phyloP scores from a whole-genome alignment of 1,140 invertebrate species.

The Nephila pilipes region DNA sequence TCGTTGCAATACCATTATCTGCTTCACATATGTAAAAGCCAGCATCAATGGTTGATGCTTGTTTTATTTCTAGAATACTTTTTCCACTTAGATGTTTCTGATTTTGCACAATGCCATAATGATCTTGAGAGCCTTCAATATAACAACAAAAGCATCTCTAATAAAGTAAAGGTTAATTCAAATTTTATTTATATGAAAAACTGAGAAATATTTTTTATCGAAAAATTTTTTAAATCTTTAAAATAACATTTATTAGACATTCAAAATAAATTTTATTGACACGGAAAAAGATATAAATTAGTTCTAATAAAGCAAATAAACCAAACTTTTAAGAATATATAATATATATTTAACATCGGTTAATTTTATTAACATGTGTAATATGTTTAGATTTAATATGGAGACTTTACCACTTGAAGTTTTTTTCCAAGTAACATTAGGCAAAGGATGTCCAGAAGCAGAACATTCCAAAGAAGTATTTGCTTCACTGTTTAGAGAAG shows the following conservation, averaged over 20 bases:
- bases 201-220: no score
- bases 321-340: background rate
- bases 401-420: background rate
- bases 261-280: no score
- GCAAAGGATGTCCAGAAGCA: constrained; percentile 83
- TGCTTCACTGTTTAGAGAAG: constrained; percentile 81
- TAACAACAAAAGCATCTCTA: no score
- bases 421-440: constrained; percentile 83
- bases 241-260: no score
- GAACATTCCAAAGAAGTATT: constrained; percentile 81
- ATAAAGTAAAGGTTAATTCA: no score
- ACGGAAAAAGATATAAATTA: no score
- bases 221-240: no score
- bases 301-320: no score
- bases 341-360: background rate
- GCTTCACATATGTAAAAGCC: constrained; percentile 64
- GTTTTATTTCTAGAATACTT: constrained; percentile 55
- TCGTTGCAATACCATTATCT: constrained; percentile 56
- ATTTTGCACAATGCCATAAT: background rate
- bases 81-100: constrained; percentile 32
- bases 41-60: constrained; percentile 1
- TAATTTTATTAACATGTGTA: no score
- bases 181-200: no score
- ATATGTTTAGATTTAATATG: no score
- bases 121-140: constrained; percentile 8